A percentile compares a stretch with the other conserved stretches of the same genome.
Conservation (phyloP, 2,113 vertebrate genomes). For the Rhombomys opimus region DNA sequence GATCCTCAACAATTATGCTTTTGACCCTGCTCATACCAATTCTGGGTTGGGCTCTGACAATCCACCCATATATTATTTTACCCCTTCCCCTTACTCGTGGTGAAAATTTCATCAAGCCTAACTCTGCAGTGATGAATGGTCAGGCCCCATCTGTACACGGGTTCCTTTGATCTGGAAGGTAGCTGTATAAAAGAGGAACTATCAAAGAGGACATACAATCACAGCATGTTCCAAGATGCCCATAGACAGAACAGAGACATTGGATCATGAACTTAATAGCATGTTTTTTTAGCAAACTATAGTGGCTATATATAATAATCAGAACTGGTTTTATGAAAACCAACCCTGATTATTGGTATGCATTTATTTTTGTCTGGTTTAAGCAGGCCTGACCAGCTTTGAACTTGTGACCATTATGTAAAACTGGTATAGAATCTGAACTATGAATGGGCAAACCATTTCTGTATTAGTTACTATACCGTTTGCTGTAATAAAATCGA, state of each 20-base stretch:
- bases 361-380: neutral
- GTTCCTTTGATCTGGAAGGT: neutral
- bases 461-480: neutral
- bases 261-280: neutral
- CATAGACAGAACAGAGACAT: neutral
- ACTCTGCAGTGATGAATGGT: neutral
- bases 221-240: neutral
- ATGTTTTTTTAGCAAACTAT: constrained; percentile 27
- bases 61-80: neutral
- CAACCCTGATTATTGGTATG: neutral
- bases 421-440: neutral
- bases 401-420: no score
- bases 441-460: neutral
- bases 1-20: neutral
- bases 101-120: neutral
- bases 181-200: neutral
- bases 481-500: neutral
- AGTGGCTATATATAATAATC: neutral
- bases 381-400: neutral
- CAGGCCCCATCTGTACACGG: neutral
- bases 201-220: neutral
- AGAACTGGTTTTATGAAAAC: neutral
- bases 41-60: neutral
- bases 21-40: constrained; percentile 6
- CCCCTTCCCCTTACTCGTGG: neutral